phyloP scores from a whole-genome alignment of 2,888 invertebrate genomes.

The Lumbricus terrestris region DNA sequence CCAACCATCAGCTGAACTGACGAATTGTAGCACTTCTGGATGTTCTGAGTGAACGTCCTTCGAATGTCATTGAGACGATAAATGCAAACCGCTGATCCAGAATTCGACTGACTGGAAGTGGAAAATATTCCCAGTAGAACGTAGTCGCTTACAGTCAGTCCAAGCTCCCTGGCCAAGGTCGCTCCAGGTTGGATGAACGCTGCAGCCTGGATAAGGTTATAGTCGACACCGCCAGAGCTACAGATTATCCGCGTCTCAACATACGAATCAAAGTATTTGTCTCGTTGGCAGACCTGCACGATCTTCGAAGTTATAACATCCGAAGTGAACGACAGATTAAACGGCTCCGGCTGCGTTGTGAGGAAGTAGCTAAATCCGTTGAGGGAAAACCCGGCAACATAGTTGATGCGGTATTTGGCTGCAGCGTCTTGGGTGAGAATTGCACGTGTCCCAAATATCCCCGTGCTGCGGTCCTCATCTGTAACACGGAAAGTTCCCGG shows the following conservation, averaged over 20 bases:
- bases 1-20: neutral
- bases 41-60: slow-evolving; percentile 1
- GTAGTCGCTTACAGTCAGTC: neutral
- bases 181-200: slow-evolving; percentile 90
- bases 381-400: slow-evolving; percentile 49
- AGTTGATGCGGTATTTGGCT: slow-evolving; percentile 42
- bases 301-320: slow-evolving; percentile 74
- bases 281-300: slow-evolving; percentile 90
- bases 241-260: slow-evolving; percentile 95
- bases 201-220: slow-evolving; percentile 89
- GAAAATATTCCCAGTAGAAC: slow-evolving; percentile 25
- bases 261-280: slow-evolving; percentile 92
- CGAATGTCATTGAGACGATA: slow-evolving; percentile 24
- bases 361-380: slow-evolving; percentile 48
- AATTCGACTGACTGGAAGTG: slow-evolving; percentile 10
- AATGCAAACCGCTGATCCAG: slow-evolving; percentile 22
- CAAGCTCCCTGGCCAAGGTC: slow-evolving; percentile 69
- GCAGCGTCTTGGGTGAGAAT: neutral
- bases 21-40: neutral
- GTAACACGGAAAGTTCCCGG: neutral
- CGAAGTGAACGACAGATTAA: neutral
- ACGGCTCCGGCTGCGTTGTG: slow-evolving; percentile 10
- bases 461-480: neutral
- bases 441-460: neutral
- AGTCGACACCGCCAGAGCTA: slow-evolving; percentile 56